A percentile compares a stretch with the other conserved stretches of the same genome.
phyloP scores from a whole-genome alignment of 2,797 vertebrate genomes.

The Rousettus madagascariensis region DNA sequence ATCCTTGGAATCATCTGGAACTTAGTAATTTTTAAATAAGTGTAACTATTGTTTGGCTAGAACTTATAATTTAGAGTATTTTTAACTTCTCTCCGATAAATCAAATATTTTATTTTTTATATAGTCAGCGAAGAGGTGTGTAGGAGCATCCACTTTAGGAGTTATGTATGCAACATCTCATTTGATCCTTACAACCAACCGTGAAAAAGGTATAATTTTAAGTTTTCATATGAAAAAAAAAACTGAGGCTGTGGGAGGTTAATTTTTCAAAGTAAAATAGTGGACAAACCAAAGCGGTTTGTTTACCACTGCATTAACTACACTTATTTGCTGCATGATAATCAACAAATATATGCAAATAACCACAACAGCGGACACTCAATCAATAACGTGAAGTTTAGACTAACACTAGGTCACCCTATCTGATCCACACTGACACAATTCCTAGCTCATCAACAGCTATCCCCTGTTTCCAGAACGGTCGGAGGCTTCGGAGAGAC shows the following conservation, averaged over 20 bases:
- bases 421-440: neutral
- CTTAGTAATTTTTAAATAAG: constrained; percentile 14
- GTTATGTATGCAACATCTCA: neutral
- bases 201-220: neutral
- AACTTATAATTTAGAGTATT: neutral
- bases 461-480: neutral
- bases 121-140: neutral
- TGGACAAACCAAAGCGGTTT: neutral
- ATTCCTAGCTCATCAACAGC: neutral
- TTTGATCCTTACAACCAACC: neutral
- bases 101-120: neutral
- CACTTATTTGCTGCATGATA: neutral
- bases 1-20: neutral
- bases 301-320: neutral
- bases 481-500: rapidly evolving
- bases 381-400: neutral
- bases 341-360: neutral
- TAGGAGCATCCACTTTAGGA: neutral
- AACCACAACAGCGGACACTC: neutral
- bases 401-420: neutral
- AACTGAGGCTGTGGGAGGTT: neutral
- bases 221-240: neutral
- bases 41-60: neutral
- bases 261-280: constrained; percentile 2
- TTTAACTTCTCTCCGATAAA: neutral